phyloP scores from a whole-genome alignment of 2,888 invertebrate species.

The Cactoblastis cactorum region DNA sequence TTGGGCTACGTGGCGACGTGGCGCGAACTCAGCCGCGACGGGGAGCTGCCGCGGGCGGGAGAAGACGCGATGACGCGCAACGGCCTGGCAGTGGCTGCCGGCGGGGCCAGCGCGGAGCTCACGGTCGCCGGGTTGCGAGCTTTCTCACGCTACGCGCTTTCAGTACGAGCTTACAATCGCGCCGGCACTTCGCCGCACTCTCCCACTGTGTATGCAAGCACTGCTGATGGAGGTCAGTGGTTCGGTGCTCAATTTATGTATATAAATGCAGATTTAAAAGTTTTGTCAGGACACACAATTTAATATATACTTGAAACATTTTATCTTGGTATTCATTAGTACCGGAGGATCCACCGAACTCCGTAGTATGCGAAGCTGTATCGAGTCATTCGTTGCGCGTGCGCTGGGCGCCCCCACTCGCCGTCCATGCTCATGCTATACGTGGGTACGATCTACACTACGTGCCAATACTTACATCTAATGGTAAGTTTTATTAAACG shows the following conservation, averaged over 20 bases:
- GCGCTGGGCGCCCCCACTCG: conserved; percentile 81
- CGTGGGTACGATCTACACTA: conserved; percentile 90
- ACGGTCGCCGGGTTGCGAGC: conserved; percentile 82
- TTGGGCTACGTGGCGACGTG: conserved; percentile 85
- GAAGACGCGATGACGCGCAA: conserved; percentile 19
- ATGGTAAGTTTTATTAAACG: conserved; percentile 32
- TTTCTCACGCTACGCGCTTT: conserved; percentile 87
- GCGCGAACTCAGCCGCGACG: conserved; percentile 44
- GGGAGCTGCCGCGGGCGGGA: conserved; percentile 30
- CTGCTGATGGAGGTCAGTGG: conserved; percentile 85
- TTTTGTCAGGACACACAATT: no score
- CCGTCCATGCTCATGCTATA: conserved; percentile 80
- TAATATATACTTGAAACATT: no score
- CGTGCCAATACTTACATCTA: conserved; percentile 64
- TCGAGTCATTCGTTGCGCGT: conserved; percentile 86
- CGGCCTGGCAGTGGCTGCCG: conserved; percentile 69
- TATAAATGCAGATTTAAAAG: no score
- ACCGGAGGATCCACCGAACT: conserved; percentile 84
- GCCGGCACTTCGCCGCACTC: conserved; percentile 90
- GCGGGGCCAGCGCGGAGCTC: conserved; percentile 82
- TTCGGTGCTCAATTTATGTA: background rate
- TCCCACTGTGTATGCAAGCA: conserved; percentile 83
- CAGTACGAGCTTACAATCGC: conserved; percentile 88
- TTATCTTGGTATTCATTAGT: conserved; percentile 56
- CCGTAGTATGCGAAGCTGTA: conserved; percentile 83